Evolutionary conservation across 1,140 invertebrate species (phyloP), one percentile per base, ranked within the genome.

Genomic region (Drosophila nannoptera): DNA sequence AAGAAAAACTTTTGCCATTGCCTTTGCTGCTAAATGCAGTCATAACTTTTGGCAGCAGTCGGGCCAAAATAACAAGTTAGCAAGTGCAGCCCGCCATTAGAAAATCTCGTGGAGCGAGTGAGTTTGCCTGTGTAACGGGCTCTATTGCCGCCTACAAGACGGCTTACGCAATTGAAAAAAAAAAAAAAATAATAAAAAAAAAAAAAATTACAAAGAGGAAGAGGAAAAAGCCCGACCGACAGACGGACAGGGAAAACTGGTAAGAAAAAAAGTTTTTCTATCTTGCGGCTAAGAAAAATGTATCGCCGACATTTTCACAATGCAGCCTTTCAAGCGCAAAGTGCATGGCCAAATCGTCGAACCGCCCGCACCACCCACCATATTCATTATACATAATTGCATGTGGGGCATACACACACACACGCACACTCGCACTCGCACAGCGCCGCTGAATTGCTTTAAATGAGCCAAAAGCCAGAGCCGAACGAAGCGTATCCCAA

Each of bases 241-340:
- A 22, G 22, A 22, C 22, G 22, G 22, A 22, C 22, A 22, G 22
- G 22, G 22, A 22, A 22, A 22, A 22, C 22, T 22, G 22, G 22
- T 22, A 22, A 78, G 45, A 61, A 38, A 49, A 33, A 83, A 83
- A 78, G 73, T 83, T 83, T 73, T 67, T 56, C 75, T 83, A 84
- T 84, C 77, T 72, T 68, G 56, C 40, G 64, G 69, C 56, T 68
- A 72, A 72, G 69, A 70, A 67, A 55, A 72, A 72, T 86, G 81
- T 84, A 84, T 80, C 81, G 80, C 72, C 74, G 76, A 62, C 80
- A 65, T 43, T 59, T 66, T 69, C 76, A 83, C 78, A 83, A 83
- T 83, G 80, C 80, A 81, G 86, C 81, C 81, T 84, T 84, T 84
- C 81, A 84, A 84, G 69, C 81, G 81, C 81, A 84, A 86, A 84